phyloP scores from a whole-genome alignment of 2,797 vertebrate species.

The Sebastiscus tertius region DNA sequence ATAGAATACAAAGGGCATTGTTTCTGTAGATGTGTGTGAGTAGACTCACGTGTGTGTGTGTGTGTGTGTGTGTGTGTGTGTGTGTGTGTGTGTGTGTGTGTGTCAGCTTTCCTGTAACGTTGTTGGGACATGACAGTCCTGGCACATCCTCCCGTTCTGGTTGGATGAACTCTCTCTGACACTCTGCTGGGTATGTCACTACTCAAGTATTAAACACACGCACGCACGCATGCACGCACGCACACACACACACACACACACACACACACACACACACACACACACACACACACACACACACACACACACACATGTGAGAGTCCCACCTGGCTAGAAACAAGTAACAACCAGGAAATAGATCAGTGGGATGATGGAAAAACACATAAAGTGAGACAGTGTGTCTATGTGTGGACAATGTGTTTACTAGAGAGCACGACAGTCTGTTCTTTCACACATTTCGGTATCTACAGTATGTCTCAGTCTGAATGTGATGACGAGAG shows the following conservation, averaged over 20 bases:
- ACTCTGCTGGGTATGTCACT: slow-evolving; percentile 82
- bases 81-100: slow-evolving; percentile 11
- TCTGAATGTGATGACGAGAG: slow-evolving; percentile 7
- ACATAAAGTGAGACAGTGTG: slow-evolving; percentile 39
- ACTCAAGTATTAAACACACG: slow-evolving; percentile 65
- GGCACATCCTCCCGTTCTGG: slow-evolving; percentile 83
- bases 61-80: slow-evolving; percentile 18
- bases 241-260: slow-evolving; percentile 15
- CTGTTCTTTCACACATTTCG: slow-evolving; percentile 4
- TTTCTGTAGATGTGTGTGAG: slow-evolving; percentile 30
- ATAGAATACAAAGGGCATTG: slow-evolving; percentile 58
- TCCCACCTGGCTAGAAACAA: slow-evolving; percentile 48
- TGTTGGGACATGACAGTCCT: slow-evolving; percentile 91
- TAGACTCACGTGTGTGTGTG: slow-evolving; percentile 8
- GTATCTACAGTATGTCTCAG: background rate
- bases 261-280: slow-evolving; percentile 26
- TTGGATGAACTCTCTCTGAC: slow-evolving; percentile 94
- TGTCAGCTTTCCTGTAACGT: slow-evolving; percentile 77
- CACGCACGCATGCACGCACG: slow-evolving; percentile 28
- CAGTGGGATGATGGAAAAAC: slow-evolving; percentile 43
- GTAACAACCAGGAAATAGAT: slow-evolving; percentile 60
- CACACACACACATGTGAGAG: slow-evolving; percentile 17
- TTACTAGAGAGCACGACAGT: background rate
- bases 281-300: slow-evolving; percentile 20
- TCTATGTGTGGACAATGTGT: slow-evolving; percentile 11